Evolutionary conservation across 2,888 invertebrate species (phyloP).

Genomic region (Epistrophe grossulariae): DNA sequence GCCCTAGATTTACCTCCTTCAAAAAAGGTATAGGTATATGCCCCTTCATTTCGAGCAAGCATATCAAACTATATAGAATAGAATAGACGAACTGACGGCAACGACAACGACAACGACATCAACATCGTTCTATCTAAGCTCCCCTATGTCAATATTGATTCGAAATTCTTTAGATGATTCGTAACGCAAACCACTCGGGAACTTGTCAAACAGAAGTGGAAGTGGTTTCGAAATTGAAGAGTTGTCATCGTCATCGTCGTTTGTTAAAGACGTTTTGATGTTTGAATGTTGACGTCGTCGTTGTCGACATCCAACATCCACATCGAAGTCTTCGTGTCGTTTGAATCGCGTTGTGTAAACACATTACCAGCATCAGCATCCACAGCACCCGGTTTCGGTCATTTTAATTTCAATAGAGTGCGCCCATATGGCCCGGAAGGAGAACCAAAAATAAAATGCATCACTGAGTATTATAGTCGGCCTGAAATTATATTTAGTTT

Average conservation of each 20-base stretch:
- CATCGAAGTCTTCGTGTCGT: conserved; percentile 14
- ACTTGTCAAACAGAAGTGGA: conserved; percentile 75
- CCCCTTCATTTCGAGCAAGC: background rate
- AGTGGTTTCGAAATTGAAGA: conserved; percentile 69
- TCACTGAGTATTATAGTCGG: background rate
- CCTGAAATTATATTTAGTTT: background rate
- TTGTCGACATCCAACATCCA: background rate
- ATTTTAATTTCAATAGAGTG: conserved; percentile 71
- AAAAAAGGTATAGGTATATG: background rate
- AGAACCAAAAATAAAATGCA: conserved; percentile 24
- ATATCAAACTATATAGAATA: background rate
- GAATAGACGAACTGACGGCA: conserved; percentile 11
- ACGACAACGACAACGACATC: conserved; percentile 4
- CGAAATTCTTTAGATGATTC: conserved; percentile 72
- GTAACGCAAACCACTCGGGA: conserved; percentile 73
- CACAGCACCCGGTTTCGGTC: conserved; percentile 61
- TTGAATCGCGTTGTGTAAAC: conserved; percentile 71
- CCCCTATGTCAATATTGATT: conserved; percentile 68
- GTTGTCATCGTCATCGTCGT: conserved; percentile 16
- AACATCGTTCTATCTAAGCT: conserved; percentile 27
- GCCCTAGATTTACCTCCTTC: conserved; percentile 53
- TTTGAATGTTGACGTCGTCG: background rate
- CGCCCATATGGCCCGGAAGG: conserved; percentile 62
- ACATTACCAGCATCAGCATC: conserved; percentile 69
- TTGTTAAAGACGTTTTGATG: conserved; percentile 6